Base-by-base conservation (phyloP, 2,888 invertebrate genomes). In the Deilephila porcellus region DNA sequence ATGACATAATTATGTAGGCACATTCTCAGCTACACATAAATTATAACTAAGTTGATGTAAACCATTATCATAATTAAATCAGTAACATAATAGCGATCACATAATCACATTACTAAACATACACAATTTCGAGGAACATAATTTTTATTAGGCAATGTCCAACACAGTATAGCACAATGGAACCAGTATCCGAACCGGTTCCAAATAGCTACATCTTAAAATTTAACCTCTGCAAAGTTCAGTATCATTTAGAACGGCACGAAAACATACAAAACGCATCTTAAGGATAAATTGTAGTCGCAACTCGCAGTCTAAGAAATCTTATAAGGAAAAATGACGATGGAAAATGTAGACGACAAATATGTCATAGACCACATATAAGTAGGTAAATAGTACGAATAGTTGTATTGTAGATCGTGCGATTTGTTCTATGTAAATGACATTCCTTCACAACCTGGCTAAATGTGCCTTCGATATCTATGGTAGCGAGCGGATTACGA, bases 141-240 rank as follows among this genome's bases (percentile, higher is more conserved):
- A 6, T 17, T 25, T 20, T 52, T 45, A 3, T 45, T 45, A 67
- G 52, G 5, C 52, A 67, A 52, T 19, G 34, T 5, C 4, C 25
- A 17, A 17, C n/a, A 56, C 29, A 52, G 67, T 67, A 52, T 29
- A 25, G 52, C 17, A 25, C 67, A 67, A 67, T 67, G 25, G 6
- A 52, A 67, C 52, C 52, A 67, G 67, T 67, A 17, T 29, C 6
- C 45, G 34, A 67, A 45, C 52, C 52, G 45, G 52, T 52, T 63
- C 14, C 6, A 52, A 67, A 67, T 67, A 67, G 67, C 52, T 52
- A 20, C 52, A 52, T 67, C 52, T 52, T 67, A 25, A 67, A 67
- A 67, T 67, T 25, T 67, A 67, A 67, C 52, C 67, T 67, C 25
- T 52, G 67, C 67, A 52, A 45, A 67, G 67, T 67, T 67, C 67